phyloP scores from a whole-genome alignment of 2,888 invertebrate genomes.

The Ochlodes sylvanus region DNA sequence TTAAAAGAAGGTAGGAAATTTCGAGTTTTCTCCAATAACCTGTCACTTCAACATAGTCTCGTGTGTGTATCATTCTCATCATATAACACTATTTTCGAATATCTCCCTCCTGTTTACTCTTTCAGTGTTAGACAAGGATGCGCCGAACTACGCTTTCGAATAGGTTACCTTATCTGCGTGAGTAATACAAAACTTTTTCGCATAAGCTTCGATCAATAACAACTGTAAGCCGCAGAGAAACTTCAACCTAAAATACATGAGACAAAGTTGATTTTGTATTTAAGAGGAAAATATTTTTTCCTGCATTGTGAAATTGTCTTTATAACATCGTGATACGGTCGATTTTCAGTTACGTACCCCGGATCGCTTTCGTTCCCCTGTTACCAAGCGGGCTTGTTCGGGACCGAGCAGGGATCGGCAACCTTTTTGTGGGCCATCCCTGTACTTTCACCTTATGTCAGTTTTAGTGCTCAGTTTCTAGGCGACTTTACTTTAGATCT shows the following conservation, averaged over 20 bases:
- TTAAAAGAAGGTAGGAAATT: constrained; percentile 27
- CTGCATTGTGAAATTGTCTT: constrained; percentile 8
- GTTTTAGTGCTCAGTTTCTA: constrained; percentile 48
- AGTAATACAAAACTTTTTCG: constrained; percentile 81
- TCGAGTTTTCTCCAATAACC: constrained; percentile 34
- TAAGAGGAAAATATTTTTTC: background rate
- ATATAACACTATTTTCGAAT: constrained; percentile 36
- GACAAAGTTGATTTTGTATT: constrained; percentile 14
- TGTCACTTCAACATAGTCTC: constrained; percentile 24
- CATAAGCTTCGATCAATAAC: constrained; percentile 81
- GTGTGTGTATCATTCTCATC: constrained; percentile 18
- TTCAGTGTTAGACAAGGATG: constrained; percentile 33
- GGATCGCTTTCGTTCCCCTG: constrained; percentile 71
- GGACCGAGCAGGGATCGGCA: constrained; percentile 66
- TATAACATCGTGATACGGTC: constrained; percentile 41
- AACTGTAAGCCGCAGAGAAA: constrained; percentile 39
- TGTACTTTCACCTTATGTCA: constrained; percentile 69
- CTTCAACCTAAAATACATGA: constrained; percentile 11
- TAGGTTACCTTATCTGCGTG: constrained; percentile 57
- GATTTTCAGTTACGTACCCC: constrained; percentile 42
- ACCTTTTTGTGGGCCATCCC: constrained; percentile 76
- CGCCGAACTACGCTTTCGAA: constrained; percentile 35
- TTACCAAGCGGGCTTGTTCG: constrained; percentile 69
- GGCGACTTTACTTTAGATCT: constrained; percentile 37
- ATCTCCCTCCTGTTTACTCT: constrained; percentile 16